Conservation (phyloP, 2,797 vertebrate genomes). For the Anomalospiza imberbis region DNA sequence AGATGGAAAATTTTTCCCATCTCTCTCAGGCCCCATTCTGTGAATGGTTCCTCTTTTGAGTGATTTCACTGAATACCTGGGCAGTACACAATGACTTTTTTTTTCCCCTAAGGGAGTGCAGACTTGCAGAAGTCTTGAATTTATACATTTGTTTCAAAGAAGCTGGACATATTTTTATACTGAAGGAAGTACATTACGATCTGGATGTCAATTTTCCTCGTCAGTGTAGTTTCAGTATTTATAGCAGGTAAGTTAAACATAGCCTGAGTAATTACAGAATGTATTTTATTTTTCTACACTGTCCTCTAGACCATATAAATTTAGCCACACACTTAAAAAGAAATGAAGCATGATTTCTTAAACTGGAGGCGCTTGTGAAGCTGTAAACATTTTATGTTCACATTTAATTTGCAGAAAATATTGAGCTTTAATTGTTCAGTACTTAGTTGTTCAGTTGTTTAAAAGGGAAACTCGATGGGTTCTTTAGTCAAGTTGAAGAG, state of each 20-base stretch:
- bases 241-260: not conserved
- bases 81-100: not conserved
- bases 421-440: constrained; percentile 31
- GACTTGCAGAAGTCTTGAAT: not conserved
- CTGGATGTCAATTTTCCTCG: not conserved
- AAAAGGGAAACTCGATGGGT: not conserved
- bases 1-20: not conserved
- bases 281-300: not conserved
- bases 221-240: not conserved
- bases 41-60: not conserved
- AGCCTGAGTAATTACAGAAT: not conserved
- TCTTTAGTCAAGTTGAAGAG: not conserved
- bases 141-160: not conserved
- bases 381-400: constrained; percentile 36
- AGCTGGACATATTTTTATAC: not conserved
- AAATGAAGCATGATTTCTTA: constrained; percentile 37
- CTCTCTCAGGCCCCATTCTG: constrained; percentile 30
- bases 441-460: not conserved
- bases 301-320: not conserved
- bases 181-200: not conserved
- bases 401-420: constrained; percentile 27
- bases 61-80: constrained; percentile 33
- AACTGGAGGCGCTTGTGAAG: not conserved
- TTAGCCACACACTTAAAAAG: constrained; percentile 17
- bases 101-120: not conserved